Base-by-base conservation (phyloP, 1,140 invertebrate genomes). In the Drosophila leontia region DNA sequence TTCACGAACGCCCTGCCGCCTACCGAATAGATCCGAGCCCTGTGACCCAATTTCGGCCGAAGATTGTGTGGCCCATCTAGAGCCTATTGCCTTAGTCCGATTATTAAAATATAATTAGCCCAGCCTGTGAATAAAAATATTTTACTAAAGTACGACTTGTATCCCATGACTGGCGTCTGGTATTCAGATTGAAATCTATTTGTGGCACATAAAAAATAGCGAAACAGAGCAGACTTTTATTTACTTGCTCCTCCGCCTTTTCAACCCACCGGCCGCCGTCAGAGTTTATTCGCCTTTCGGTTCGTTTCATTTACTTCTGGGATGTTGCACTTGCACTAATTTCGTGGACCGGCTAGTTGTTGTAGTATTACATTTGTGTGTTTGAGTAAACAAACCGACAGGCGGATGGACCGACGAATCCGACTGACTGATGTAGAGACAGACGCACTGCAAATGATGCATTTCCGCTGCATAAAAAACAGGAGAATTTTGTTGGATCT, bases 271-370 rank as follows among this genome's bases (percentile, higher is more conserved):
- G 19, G 69, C 67, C 53, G 64, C 80, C 71, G 37, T 42, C 63
- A 88, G 76, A 88, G 83, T 88, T 87, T 87, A 80, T 87, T 87
- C 76, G 84, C 84, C 83, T 87, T 82, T 87, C 64, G 35, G 67
- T 48, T 72, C 29, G 51, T 47, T 72, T 72, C 44, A 29, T 15
- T 63, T 47, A 58, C 68, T 44, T 78, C 58, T 64, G 39, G 65
- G 61, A 78, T 82, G 60, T 87, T 86, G 83, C 83, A 87, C 83
- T 87, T 87, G 83, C 84, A 87, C 83, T 80, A 75, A 87, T 80
- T 87, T 87, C 53, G 48, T 61, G 59, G 45, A 67, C 61, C 55
- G 58, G 47, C 44, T 37, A 12, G 45, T 37, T 50, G 29, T 44
- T 44, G 57, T 48, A 51, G 42, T 26, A 37, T 12, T 34, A 12